Evolutionary conservation across 2,113 vertebrate species (phyloP), one percentile per base, ranked within the genome.

Genomic region (Leptosomus discolor): DNA sequence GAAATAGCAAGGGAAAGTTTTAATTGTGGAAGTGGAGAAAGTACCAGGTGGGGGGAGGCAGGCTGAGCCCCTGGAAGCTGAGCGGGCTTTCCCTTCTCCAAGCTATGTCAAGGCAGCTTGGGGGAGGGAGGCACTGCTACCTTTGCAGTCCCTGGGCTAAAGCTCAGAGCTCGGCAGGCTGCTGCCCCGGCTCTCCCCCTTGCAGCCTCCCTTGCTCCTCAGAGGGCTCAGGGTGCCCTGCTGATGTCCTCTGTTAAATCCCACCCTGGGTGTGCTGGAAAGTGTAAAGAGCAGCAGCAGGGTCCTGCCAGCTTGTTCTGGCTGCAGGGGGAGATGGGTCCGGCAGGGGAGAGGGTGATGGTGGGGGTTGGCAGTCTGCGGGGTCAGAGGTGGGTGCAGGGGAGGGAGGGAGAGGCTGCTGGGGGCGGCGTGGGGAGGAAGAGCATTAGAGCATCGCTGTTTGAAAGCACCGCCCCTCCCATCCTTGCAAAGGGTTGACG

Each of bases 41-140:
- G 68, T 45, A 10, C 29, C 9, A 13, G 21, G 8, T 89, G 77
- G 50, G 58, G 29, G 84, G 54, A 29, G 34, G n/a, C 43, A 81
- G 23, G 27, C 60, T 46, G 45, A 73, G 61, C 39, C 27, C 23
- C 20, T 70, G 77, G 26, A 53, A 83, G 27, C 46, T 24, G 30
- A 26, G 13, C 0, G 3, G 8, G 18, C 11, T 68, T 85, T 71
- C 36, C 32, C 13, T 90, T 78, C 36, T 41, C 65, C 37, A 4
- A 0, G 27, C 16, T 39, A 0, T 21, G 0, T 21, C 0, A 6
- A 63, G 43, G 77, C 7, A 8, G 65, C 43, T 58, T 11, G 0
- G 0, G 27, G 37, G 53, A 91, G 56, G 46, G 78, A 57, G 83
- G 37, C 46, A 13, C 41, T 3, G 22, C 22, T 73, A 41, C 23